Evolutionary conservation across 2,888 invertebrate species (phyloP), one percentile per base, ranked within the genome.

Genomic region (Rhingia rostrata): DNA sequence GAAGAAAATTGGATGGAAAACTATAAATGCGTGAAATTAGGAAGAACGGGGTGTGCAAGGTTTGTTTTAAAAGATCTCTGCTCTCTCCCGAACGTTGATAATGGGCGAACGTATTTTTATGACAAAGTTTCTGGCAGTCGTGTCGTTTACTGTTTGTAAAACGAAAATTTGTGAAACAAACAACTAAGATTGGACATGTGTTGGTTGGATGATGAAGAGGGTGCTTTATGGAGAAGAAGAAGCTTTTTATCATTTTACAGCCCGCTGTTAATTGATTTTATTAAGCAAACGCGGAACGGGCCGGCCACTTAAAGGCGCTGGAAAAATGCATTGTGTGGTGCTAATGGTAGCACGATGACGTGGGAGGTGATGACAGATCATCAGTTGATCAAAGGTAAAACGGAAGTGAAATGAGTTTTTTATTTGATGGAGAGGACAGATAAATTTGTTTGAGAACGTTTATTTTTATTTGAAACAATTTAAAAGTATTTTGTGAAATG

Each of bases 1-100:
- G 58, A 54, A 35, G 74, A 74, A 74, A 79, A 79, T 80, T 84
- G 74, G 60, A 75, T 47, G 53, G 69, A 67, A 67, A 67, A 67
- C 61, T 54, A 35, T 58, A 56, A 70, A 73, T 37, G 37, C 22
- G 22, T 30, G 49, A 10, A 49, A 49, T 49, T 49, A 45, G 3
- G 35, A 12, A 7, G 39, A 35, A 43, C 41, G 22, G 41, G 61
- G 56, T 69, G 12, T 22, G 7, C 22, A 33, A 47, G n/a, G 6
- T 4, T 32, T 12, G 6, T n/a, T 39, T 51, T 51, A 4, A 60
- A 22, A 22, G 22, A 2, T 22, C 1, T 22, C 22, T 22, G 22
- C 22, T 22, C 22, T 22, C 22, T 22, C 22, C 22, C 22, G 22
- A 22, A n/a, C 33, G 41, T 53, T 22, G 22, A 41, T 6, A 9